These are phyloP conservation scores for Ciconia stormi DNA, from an alignment of 2,113 vertebrate genomes.

Conservation along the genomic window DNA sequence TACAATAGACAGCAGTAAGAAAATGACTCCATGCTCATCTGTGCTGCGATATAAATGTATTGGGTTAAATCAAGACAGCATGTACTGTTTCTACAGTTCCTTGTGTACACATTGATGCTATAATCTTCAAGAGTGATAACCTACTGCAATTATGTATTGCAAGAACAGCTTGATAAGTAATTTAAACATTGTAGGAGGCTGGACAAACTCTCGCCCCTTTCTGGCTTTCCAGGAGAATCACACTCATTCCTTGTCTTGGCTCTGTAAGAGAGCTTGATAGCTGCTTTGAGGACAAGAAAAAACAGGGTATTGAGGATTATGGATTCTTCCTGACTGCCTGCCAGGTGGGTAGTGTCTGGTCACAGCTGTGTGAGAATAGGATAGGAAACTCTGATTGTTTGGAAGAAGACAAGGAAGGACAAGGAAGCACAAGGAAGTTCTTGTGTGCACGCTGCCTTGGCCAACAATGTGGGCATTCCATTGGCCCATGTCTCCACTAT, in stretches of 20 bases:
- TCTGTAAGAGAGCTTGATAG: neutral
- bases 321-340: neutral
- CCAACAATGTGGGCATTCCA: neutral
- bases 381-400: neutral
- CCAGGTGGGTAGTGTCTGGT: neutral
- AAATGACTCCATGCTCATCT: rapidly evolving
- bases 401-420: neutral
- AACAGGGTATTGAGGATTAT: neutral
- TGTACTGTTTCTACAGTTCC: neutral
- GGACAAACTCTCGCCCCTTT: neutral
- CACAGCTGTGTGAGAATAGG: neutral
- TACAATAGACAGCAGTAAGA: neutral
- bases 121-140: neutral
- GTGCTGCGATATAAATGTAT: neutral
- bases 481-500: rapidly evolving
- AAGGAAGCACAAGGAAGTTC: neutral
- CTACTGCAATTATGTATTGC: neutral
- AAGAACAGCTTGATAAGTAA: neutral
- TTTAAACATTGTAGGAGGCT: neutral
- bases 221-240: neutral
- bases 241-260: neutral
- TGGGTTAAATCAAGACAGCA: neutral
- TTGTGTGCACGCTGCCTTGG: neutral
- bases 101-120: neutral
- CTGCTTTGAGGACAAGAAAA: neutral